phyloP scores from a whole-genome alignment of 2,113 vertebrate genomes.

The Stercorarius parasiticus region DNA sequence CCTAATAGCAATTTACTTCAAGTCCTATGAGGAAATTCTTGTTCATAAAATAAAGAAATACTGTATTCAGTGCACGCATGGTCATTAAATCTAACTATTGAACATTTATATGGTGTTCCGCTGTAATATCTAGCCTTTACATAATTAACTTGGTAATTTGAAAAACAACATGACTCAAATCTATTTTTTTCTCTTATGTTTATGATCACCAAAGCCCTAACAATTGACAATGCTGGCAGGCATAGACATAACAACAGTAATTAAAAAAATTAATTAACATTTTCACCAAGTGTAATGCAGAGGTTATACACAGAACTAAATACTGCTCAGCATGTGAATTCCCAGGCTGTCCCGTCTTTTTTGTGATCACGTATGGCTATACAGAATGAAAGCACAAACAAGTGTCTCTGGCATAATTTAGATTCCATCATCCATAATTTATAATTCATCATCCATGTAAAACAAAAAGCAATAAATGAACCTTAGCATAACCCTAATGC shows the following conservation, averaged over 20 bases:
- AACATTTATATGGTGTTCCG: not conserved
- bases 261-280: slow-evolving; percentile 19
- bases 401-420: not conserved
- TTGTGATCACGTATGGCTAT: not conserved
- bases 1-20: not conserved
- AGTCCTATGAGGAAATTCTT: not conserved
- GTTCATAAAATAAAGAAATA: not conserved
- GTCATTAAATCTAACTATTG: not conserved
- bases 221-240: not conserved
- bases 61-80: not conserved
- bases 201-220: not conserved
- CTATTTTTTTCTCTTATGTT: not conserved
- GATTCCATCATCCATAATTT: not conserved
- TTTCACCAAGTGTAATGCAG: not conserved
- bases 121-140: not conserved
- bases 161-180: slow-evolving; percentile 14
- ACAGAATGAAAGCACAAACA: not conserved
- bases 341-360: not conserved
- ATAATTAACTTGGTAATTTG: slow-evolving; percentile 16
- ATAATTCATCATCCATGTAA: not conserved
- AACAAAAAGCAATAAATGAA: not conserved
- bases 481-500: not conserved
- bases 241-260: slow-evolving; percentile 7
- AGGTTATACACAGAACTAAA: not conserved
- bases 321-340: not conserved